A percentile compares a stretch with the other conserved stretches of the same genome.
phyloP scores from a whole-genome alignment of 2,888 invertebrate species.

The Steromphala cineraria region DNA sequence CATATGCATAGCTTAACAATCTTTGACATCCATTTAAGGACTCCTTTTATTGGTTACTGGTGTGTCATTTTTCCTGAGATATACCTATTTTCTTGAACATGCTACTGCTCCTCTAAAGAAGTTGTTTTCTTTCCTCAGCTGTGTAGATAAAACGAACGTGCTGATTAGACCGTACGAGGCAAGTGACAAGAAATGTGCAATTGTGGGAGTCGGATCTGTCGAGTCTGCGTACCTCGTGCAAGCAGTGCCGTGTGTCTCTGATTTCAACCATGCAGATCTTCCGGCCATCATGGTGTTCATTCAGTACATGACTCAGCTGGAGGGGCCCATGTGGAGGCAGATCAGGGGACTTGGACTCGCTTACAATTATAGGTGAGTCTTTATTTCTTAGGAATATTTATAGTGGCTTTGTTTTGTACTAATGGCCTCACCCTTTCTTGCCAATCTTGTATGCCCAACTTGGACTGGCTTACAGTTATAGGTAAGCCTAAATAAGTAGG shows the following conservation, averaged over 20 bases:
- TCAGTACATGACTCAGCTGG: conserved; percentile 90
- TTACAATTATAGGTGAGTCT: conserved; percentile 81
- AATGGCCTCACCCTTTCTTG: too few relatives aligned
- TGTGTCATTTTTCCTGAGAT: too few relatives aligned
- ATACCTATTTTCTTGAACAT: too few relatives aligned
- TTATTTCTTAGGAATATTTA: too few relatives aligned
- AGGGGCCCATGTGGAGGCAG: conserved; percentile 93
- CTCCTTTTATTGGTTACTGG: too few relatives aligned
- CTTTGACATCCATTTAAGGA: too few relatives aligned
- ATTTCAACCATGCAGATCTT: conserved; percentile 81
- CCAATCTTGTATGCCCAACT: too few relatives aligned
- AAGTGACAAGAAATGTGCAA: conserved; percentile 76
- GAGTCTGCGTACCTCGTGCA: conserved; percentile 87
- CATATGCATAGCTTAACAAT: too few relatives aligned
- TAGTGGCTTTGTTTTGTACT: too few relatives aligned
- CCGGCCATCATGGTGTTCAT: conserved; percentile 86
- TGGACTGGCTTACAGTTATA: too few relatives aligned
- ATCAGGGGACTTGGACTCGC: conserved; percentile 91
- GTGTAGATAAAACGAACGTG: conserved; percentile 50
- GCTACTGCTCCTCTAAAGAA: too few relatives aligned
- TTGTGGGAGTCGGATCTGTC: conserved; percentile 87
- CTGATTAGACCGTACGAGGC: conserved; percentile 44
- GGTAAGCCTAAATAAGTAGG: too few relatives aligned
- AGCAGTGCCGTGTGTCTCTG: conserved; percentile 81
- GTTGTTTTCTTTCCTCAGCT: conserved; percentile 18